Base-by-base conservation (phyloP, 2,888 invertebrate species). In the Hedya salicella region DNA sequence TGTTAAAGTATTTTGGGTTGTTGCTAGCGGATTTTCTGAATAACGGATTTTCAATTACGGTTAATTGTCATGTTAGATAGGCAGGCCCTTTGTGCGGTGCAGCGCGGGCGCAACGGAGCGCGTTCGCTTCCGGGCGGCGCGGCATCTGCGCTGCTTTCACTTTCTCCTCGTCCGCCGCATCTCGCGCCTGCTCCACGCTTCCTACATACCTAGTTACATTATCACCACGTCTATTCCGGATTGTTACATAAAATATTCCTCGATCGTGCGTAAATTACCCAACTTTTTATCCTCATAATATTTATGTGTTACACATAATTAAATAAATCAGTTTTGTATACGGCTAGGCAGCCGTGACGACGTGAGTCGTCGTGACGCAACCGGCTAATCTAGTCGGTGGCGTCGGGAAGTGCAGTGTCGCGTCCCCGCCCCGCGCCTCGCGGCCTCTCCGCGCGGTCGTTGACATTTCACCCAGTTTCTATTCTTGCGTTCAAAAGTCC, bases 361-460 rank as follows among this genome's bases (percentile, higher is more conserved):
- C 83, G 87, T 83, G 76, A 82, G 78, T 56, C 36, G 67, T 86
- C 80, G 87, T 91, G 91, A 92, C 91, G 91, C 90, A 91, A 91
- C 88, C 88, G 85, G 85, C 90, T 92, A 92, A 92, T 91, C 91
- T 91, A 91, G 91, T 89, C 88, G 89, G 90, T 86, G 85, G 82
- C 87, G 89, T 91, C 91, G 91, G 91, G 92, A 92, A 92, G 92
- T 91, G 91, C 92, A 92, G 91, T 91, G 91, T 91, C 91, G 91
- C 88, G 91, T 88, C 91, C 91, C 91, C 81, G 86, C 90, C 81
- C 78, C 87, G 82, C 89, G 77, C 88, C 82, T 87, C 89, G 86
- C 89, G 87, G 85, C 82, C 88, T 81, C 86, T 80, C 80, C 80
- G 86, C 81, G 82, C 91, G 92, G 92, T 91, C 92, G 77, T 91